phyloP scores from a whole-genome alignment of 1,140 invertebrate genomes.

The Drosophila sproati region DNA sequence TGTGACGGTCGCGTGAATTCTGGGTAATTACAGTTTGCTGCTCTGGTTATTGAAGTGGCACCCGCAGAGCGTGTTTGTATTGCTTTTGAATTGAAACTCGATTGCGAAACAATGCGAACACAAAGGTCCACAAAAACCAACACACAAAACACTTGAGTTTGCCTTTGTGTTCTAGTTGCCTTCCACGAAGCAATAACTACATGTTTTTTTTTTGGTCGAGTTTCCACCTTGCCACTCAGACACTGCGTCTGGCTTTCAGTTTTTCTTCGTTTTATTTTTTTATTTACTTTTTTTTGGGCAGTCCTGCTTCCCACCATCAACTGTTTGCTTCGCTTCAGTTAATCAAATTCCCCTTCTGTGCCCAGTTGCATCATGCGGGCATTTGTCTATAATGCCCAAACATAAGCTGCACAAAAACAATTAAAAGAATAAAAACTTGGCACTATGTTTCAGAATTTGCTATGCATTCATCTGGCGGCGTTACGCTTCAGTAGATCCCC shows the following conservation, averaged over 20 bases:
- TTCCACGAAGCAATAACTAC: constrained; percentile 75
- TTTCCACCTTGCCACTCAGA: constrained; percentile 47
- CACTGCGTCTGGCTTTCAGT: constrained; percentile 21
- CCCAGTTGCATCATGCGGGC: constrained; percentile 54
- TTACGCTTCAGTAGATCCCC: constrained; percentile 60
- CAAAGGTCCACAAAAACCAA: constrained; percentile 14
- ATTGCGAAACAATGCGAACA: constrained; percentile 72
- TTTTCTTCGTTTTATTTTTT: neutral
- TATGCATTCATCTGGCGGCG: constrained; percentile 56
- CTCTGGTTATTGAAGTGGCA: constrained; percentile 62
- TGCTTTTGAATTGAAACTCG: constrained; percentile 78
- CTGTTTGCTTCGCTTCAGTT: constrained; percentile 5
- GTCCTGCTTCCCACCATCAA: constrained; percentile 9
- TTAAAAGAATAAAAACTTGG: constrained; percentile 52
- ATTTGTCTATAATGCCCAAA: constrained; percentile 55
- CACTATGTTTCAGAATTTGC: constrained; percentile 55
- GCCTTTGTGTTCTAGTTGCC: constrained; percentile 57
- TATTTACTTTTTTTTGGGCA: constrained; percentile 10
- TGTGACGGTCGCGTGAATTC: constrained; percentile 68
- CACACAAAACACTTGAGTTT: constrained; percentile 23
- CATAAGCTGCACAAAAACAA: constrained; percentile 51
- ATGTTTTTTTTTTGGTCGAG: constrained; percentile 44
- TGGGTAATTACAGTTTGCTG: constrained; percentile 69
- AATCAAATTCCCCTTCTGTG: constrained; percentile 16
- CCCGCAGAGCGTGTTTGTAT: constrained; percentile 79